These are phyloP conservation scores for Deroplatys truncata DNA, from an alignment of 2,888 invertebrate genomes.

Conservation along the genomic window DNA sequence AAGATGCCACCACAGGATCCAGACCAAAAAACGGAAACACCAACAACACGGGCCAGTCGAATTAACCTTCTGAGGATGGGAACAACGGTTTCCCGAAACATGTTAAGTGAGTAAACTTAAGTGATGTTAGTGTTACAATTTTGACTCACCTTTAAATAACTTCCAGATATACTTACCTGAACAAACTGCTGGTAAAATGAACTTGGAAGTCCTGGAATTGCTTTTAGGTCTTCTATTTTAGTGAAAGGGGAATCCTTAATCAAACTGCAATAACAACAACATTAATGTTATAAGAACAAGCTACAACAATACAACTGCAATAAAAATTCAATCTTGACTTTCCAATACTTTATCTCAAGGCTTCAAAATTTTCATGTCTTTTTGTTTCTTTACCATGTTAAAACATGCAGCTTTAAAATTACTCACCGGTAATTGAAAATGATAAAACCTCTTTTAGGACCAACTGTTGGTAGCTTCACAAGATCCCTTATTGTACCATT, in stretches of 20 bases:
- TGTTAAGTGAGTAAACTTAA: too few species aligned
- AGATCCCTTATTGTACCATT: neutral
- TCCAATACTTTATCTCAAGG: too few species aligned
- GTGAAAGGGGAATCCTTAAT: neutral
- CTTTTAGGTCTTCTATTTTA: neutral
- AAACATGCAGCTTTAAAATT: neutral
- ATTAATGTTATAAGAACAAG: neutral
- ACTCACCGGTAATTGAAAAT: constrained; percentile 4
- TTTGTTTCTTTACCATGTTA: too few species aligned
- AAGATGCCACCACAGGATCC: too few species aligned
- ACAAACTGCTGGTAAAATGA: neutral
- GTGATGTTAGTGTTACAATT: too few species aligned
- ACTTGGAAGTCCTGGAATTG: neutral
- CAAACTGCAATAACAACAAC: neutral
- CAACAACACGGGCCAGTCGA: too few species aligned
- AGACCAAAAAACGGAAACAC: too few species aligned
- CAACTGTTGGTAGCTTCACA: neutral
- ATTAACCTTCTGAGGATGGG: too few species aligned
- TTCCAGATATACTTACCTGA: neutral
- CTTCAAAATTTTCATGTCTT: too few species aligned
- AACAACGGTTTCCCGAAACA: too few species aligned
- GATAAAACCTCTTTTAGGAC: neutral
- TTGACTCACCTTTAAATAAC: too few species aligned
- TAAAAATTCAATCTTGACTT: too few species aligned
- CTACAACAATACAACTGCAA: neutral